These are phyloP conservation scores for Achlya flavicornis DNA, from an alignment of 2,888 invertebrate species.

Conservation along the genomic window DNA sequence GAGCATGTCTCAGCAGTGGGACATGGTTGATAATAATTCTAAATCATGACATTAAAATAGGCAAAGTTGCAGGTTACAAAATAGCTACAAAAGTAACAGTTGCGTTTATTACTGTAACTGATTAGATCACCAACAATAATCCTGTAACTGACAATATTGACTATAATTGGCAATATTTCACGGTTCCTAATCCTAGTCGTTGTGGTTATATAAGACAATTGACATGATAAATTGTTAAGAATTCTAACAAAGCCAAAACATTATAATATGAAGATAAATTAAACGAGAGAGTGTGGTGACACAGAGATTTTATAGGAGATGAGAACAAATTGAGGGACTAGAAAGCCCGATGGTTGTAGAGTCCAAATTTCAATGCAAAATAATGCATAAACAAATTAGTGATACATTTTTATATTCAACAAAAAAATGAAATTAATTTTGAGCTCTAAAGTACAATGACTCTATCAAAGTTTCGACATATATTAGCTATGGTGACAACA, in stretches of 20 bases:
- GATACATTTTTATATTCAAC: neutral
- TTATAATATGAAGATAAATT: too few species aligned
- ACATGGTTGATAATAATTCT: too few species aligned
- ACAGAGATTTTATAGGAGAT: too few species aligned
- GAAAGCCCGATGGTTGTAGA: too few species aligned
- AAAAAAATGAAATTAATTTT: neutral
- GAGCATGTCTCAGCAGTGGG: too few species aligned
- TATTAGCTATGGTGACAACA: slow-evolving; percentile 19
- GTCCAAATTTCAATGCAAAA: too few species aligned
- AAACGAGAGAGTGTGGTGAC: too few species aligned
- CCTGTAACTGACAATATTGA: neutral
- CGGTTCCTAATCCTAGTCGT: neutral
- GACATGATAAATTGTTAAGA: too few species aligned
- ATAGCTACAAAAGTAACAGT: neutral
- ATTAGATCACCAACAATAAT: neutral
- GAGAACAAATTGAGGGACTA: too few species aligned
- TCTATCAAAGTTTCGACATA: slow-evolving; percentile 30
- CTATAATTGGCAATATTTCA: neutral
- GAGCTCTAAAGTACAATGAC: neutral
- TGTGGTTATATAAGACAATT: neutral
- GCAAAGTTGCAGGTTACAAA: neutral
- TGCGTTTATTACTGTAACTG: neutral
- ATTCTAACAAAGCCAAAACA: too few species aligned
- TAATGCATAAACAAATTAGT: too few species aligned
- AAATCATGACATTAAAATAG: neutral